These are phyloP conservation scores for Phalera bucephala DNA, from an alignment of 2,888 invertebrate genomes.

Conservation along the genomic window DNA sequence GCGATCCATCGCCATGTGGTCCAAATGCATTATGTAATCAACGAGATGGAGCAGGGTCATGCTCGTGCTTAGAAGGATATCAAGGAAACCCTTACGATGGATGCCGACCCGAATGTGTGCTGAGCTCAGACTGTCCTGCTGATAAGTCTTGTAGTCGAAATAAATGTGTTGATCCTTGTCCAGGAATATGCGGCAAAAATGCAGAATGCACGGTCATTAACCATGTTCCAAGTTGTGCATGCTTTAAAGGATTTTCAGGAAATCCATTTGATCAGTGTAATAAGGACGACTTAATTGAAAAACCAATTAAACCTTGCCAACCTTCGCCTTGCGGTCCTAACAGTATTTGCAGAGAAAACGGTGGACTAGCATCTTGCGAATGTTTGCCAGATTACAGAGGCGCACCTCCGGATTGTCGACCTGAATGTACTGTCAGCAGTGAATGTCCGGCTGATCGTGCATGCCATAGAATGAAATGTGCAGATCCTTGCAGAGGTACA, in stretches of 20 bases:
- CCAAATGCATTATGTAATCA: constrained; percentile 91
- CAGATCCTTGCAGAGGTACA: constrained; percentile 89
- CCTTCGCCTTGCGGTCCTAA: constrained; percentile 91
- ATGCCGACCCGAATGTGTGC: constrained; percentile 93
- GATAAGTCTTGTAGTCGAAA: constrained; percentile 92
- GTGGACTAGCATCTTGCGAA: constrained; percentile 88
- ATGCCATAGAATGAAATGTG: constrained; percentile 90
- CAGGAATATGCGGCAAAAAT: constrained; percentile 91
- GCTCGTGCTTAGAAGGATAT: constrained; percentile 91
- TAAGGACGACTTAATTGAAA: constrained; percentile 49
- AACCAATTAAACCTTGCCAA: constrained; percentile 84
- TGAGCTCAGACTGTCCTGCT: constrained; percentile 92
- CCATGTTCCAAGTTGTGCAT: constrained; percentile 93
- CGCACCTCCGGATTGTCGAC: constrained; percentile 88
- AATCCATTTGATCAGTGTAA: constrained; percentile 85
- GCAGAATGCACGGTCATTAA: constrained; percentile 93
- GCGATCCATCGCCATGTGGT: constrained; percentile 94
- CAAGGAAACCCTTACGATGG: constrained; percentile 94
- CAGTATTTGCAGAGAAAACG: constrained; percentile 89
- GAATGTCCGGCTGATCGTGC: constrained; percentile 90
- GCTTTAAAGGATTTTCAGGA: constrained; percentile 87
- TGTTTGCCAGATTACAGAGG: constrained; percentile 87
- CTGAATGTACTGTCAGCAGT: constrained; percentile 90
- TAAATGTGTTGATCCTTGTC: constrained; percentile 93
- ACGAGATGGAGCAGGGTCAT: constrained; percentile 90